Conservation (phyloP, 1,140 invertebrate species). For the Trichonephila inaurata region DNA sequence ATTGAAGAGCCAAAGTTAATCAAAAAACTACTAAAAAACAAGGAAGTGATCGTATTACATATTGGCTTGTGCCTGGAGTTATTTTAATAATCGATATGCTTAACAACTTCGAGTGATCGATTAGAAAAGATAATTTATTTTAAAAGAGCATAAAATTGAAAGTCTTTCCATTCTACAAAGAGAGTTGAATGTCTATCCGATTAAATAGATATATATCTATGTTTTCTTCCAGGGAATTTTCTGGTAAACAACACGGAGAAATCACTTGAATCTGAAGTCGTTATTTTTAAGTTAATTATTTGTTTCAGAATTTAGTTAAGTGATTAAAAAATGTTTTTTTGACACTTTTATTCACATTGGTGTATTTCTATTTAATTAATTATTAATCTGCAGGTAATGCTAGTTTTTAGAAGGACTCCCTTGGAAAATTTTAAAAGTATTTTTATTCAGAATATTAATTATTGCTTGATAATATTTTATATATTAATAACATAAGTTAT, state of each 20-base stretch:
- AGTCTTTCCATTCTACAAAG: background rate
- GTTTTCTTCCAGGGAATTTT: background rate
- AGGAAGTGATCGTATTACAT: too few species aligned
- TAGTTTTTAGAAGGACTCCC: background rate
- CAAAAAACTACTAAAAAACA: too few species aligned
- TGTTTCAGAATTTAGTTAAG: slow-evolving; percentile 18
- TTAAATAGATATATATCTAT: background rate
- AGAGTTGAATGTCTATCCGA: background rate
- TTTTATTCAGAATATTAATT: background rate
- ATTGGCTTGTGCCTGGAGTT: slow-evolving; percentile 2
- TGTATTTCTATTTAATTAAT: background rate
- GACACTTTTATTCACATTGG: background rate
- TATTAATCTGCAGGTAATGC: background rate
- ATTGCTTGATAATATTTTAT: too few species aligned
- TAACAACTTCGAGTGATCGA: slow-evolving; percentile 8
- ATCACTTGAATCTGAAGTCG: slow-evolving; percentile 17
- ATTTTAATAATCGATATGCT: slow-evolving; percentile 19
- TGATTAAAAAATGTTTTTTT: background rate
- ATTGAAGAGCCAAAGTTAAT: too few species aligned
- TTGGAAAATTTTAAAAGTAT: background rate
- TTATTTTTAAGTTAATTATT: slow-evolving; percentile 7
- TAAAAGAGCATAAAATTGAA: slow-evolving; percentile 7
- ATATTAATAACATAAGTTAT: too few species aligned
- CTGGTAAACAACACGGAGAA: background rate
- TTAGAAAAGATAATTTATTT: background rate